Percentiles rank a stretch among this genome's conserved stretches.
These are phyloP conservation scores for Colius striatus DNA, from an alignment of 2,113 vertebrate species.

Conservation along the genomic window DNA sequence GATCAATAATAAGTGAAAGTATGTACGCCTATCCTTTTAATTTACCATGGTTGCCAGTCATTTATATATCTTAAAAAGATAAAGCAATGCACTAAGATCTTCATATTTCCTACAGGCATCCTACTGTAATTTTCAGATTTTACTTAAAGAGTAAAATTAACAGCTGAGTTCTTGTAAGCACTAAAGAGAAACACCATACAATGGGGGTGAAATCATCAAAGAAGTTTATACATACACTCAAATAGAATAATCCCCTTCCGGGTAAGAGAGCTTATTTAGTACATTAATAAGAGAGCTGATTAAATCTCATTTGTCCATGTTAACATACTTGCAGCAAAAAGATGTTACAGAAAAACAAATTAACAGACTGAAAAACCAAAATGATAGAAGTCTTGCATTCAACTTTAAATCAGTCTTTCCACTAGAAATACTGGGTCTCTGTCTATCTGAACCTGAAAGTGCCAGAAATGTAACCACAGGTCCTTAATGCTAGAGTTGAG, in stretches of 20 bases:
- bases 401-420: neutral
- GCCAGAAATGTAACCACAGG: neutral
- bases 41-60: neutral
- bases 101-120: neutral
- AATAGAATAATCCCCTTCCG: neutral
- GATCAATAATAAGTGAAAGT: neutral
- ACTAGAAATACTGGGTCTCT: neutral
- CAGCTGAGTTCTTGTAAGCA: neutral
- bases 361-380: neutral
- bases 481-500: neutral
- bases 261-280: neutral
- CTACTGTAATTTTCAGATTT: neutral
- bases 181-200: neutral
- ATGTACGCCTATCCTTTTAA: neutral
- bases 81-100: neutral
- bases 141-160: neutral
- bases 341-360: neutral
- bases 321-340: neutral
- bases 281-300: neutral
- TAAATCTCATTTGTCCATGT: neutral
- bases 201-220: fast-evolving
- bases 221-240: neutral
- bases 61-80: slow-evolving; percentile 7
- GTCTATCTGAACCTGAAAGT: neutral
- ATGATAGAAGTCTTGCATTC: fast-evolving